A percentile compares a stretch with the other conserved stretches of the same genome.
Conservation (phyloP, 2,888 invertebrate species). For the Teleiodes luculella region DNA sequence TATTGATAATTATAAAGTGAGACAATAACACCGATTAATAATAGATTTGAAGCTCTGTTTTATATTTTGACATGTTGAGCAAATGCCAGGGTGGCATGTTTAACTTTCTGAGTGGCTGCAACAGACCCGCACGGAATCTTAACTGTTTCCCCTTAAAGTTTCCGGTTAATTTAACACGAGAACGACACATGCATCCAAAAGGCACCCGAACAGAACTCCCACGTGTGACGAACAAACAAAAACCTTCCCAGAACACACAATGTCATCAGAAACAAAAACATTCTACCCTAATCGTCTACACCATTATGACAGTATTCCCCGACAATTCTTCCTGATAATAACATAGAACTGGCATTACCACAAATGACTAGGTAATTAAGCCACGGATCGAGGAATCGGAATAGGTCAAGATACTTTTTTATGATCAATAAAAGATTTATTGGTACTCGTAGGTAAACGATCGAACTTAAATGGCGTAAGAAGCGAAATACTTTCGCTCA, state of each 20-base stretch:
- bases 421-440: slow-evolving; percentile 50
- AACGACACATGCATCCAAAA: slow-evolving; percentile 65
- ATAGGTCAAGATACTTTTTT: slow-evolving; percentile 32
- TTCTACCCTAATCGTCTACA: slow-evolving; percentile 54
- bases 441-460: slow-evolving; percentile 62
- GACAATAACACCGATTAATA: neutral
- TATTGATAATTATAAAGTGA: too few relatives aligned
- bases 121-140: slow-evolving; percentile 63
- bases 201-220: slow-evolving; percentile 52
- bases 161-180: slow-evolving; percentile 73
- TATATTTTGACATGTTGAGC: slow-evolving; percentile 9
- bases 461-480: slow-evolving; percentile 62
- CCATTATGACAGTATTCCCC: slow-evolving; percentile 41
- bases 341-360: slow-evolving; percentile 31
- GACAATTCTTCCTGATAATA: slow-evolving; percentile 41
- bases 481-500: slow-evolving; percentile 60
- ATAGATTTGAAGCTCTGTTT: neutral
- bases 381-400: slow-evolving; percentile 29
- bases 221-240: slow-evolving; percentile 62
- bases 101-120: slow-evolving; percentile 53
- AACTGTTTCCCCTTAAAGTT: slow-evolving; percentile 68
- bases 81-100: slow-evolving; percentile 39
- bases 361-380: slow-evolving; percentile 42
- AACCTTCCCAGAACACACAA: slow-evolving; percentile 64
- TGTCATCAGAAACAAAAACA: slow-evolving; percentile 66